Evolutionary conservation across 2,113 vertebrate species (phyloP).

Genomic region (Sitta europaea): DNA sequence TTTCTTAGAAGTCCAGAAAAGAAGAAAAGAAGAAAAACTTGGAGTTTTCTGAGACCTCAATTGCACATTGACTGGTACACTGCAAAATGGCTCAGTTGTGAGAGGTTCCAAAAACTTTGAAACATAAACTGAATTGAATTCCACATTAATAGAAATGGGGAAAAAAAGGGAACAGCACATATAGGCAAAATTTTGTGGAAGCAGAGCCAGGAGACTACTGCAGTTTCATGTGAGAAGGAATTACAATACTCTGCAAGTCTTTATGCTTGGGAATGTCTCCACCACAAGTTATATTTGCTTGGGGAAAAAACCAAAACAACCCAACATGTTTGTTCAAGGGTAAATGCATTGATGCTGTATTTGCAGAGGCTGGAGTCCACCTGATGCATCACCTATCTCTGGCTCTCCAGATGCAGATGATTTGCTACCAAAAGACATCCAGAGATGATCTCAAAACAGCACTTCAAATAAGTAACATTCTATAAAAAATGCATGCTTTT

Average conservation of each 20-base stretch:
- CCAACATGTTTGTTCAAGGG: background rate
- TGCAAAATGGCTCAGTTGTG: background rate
- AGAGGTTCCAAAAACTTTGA: background rate
- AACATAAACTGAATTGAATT: background rate
- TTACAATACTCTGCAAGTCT: background rate
- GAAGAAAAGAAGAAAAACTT: background rate
- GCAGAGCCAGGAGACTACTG: background rate
- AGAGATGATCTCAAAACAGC: background rate
- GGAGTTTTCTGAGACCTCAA: background rate
- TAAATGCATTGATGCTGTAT: background rate
- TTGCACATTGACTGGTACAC: background rate
- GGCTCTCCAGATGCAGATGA: background rate
- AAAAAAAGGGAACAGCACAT: accelerated
- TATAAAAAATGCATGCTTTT: background rate
- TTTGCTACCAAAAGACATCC: background rate
- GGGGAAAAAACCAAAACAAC: no score
- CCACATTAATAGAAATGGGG: background rate
- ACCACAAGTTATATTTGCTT: background rate
- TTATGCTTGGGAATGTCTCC: background rate
- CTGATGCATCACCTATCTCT: background rate
- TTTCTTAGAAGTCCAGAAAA: background rate
- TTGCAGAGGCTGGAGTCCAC: background rate
- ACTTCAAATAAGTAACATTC: background rate
- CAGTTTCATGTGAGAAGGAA: background rate
- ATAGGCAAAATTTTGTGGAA: background rate